Conservation (phyloP, 2,888 invertebrate genomes). For the Phyllotreta cruciferae region DNA sequence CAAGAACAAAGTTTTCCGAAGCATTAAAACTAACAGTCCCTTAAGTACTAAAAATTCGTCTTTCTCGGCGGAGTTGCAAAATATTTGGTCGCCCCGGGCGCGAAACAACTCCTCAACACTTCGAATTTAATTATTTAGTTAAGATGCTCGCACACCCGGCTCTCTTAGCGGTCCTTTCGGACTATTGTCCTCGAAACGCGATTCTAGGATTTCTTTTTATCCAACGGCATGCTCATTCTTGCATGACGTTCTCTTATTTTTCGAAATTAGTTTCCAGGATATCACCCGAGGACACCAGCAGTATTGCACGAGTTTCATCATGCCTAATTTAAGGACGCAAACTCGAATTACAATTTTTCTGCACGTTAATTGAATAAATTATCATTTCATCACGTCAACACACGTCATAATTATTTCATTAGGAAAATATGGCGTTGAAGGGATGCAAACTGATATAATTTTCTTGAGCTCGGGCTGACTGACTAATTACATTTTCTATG, state of each 20-base stretch:
- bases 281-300: no score
- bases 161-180: background rate
- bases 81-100: constrained; percentile 18
- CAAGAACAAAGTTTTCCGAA: no score
- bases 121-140: constrained; percentile 20
- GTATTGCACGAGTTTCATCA: no score
- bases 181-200: constrained; percentile 1
- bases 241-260: no score
- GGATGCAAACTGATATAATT: constrained; percentile 23
- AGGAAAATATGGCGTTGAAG: constrained; percentile 9
- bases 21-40: background rate
- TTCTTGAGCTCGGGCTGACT: constrained; percentile 15
- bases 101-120: constrained; percentile 14
- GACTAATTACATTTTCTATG: constrained; percentile 19
- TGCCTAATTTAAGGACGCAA: no score
- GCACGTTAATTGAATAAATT: no score
- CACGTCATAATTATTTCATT: constrained; percentile 21
- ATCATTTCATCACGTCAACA: background rate
- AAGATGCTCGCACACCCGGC: constrained; percentile 6
- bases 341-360: no score
- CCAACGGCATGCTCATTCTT: no score
- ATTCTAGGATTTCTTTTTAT: constrained; percentile 4
- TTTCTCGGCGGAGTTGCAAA: constrained; percentile 7
- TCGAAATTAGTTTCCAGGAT: no score
- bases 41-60: constrained; percentile 19